Conservation (phyloP, 2,888 invertebrate species). For the Chrysomela aeneicollis region DNA sequence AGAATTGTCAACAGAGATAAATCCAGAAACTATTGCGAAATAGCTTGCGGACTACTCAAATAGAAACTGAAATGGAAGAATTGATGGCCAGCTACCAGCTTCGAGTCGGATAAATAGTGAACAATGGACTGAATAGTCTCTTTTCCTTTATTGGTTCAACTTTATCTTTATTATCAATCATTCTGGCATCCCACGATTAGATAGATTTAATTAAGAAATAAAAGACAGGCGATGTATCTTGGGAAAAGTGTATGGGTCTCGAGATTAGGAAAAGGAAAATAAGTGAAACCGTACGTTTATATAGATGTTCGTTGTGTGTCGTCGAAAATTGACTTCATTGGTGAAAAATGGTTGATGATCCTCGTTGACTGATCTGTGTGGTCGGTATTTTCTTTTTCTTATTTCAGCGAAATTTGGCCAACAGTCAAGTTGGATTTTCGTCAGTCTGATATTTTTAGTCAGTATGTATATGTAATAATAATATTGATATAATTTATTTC, state of each 20-base stretch:
- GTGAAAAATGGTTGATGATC: slow-evolving; percentile 36
- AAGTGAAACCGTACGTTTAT: slow-evolving; percentile 50
- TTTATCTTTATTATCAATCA: slow-evolving; percentile 44
- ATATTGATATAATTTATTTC: too few species aligned
- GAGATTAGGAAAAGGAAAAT: slow-evolving; percentile 50
- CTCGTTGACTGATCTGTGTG: slow-evolving; percentile 22
- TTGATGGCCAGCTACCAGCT: slow-evolving; percentile 21
- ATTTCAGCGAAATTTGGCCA: not conserved
- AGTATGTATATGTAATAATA: too few species aligned
- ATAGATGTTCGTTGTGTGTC: slow-evolving; percentile 45
- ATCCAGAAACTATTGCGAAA: not conserved
- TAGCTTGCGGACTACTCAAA: not conserved
- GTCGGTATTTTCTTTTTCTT: slow-evolving; percentile 1
- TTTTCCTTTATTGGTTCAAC: slow-evolving; percentile 39
- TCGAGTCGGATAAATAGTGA: slow-evolving; percentile 24
- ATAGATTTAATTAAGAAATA: slow-evolving; percentile 53
- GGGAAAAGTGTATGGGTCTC: slow-evolving; percentile 36
- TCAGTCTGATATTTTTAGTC: too few species aligned
- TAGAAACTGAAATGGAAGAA: slow-evolving; percentile 31
- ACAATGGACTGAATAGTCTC: slow-evolving; percentile 24
- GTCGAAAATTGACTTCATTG: slow-evolving; percentile 40
- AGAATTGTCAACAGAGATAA: not conserved
- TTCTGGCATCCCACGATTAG: slow-evolving; percentile 40
- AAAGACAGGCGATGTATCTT: slow-evolving; percentile 51
- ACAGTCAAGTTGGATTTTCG: too few species aligned